Evolutionary conservation across 2,888 invertebrate species (phyloP).

Genomic region (Esperia sulphurella): DNA sequence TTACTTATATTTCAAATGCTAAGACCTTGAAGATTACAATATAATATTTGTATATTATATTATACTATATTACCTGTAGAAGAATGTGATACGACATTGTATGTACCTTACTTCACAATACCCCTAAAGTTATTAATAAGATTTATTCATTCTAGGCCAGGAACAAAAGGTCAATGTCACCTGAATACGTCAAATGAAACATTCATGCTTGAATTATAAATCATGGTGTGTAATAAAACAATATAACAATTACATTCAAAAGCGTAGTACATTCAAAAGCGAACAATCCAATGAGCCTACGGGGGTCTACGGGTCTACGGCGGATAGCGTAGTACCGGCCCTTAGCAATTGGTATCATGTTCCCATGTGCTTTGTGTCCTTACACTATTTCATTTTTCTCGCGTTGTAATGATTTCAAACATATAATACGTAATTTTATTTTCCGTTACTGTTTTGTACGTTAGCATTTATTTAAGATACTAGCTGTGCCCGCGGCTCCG

Average conservation of each 20-base stretch:
- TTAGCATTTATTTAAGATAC: too few relatives aligned
- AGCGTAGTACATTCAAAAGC: too few relatives aligned
- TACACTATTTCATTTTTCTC: too few relatives aligned
- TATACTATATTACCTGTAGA: constrained; percentile 3
- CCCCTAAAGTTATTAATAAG: constrained; percentile 6
- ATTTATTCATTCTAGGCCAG: constrained; percentile 1
- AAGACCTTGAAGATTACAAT: background rate
- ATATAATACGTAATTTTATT: too few relatives aligned
- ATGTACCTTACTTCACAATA: constrained; percentile 15
- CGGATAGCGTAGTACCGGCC: constrained; percentile 38
- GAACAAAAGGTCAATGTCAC: constrained; percentile 3
- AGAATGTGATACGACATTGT: constrained; percentile 37
- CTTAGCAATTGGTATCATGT: constrained; percentile 55
- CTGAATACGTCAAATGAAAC: background rate
- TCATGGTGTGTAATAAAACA: too few relatives aligned
- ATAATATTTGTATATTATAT: too few relatives aligned
- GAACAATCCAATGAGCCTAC: constrained; percentile 21
- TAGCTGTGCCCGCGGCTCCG: too few relatives aligned
- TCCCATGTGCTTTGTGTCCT: constrained; percentile 13
- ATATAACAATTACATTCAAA: too few relatives aligned
- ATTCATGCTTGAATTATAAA: background rate
- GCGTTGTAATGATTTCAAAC: too few relatives aligned
- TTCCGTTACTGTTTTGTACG: too few relatives aligned
- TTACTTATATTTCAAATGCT: background rate
- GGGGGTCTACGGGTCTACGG: constrained; percentile 27